Evolutionary conservation across 2,888 invertebrate genomes (phyloP), one percentile per base, ranked within the genome.

Genomic region (Heteromurus nitidus): DNA sequence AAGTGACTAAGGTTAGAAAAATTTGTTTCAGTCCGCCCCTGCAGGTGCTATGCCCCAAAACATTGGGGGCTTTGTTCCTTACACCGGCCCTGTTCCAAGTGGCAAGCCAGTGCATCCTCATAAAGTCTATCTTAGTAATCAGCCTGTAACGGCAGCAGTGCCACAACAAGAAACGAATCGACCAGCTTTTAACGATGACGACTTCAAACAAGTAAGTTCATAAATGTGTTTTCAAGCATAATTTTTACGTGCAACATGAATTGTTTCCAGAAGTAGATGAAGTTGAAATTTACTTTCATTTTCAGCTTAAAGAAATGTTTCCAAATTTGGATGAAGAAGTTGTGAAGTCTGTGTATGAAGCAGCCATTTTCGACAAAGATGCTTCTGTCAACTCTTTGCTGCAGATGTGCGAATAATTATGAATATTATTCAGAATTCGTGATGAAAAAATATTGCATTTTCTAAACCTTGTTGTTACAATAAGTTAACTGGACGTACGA

Each of bases 291-390:
- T 36, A 36, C n/a, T n/a, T 55, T 55, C 2, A 30, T 70, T 90
- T 90, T 31, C 90, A 95, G 95, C 93, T 98, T 86, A 93, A 94
- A 88, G 98, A 98, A 90, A 98, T 98, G 97, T 98, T 99, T 91
- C 98, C 98, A 0, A 94, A 94, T 88, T 93, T 98, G 88, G 98
- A 98, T 88, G 94, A 94, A 86, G 97, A 97, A 88, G 96, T 98
- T 3, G 94, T 98, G 76, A 95, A 93, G 89, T 95, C 96, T 0
- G 95, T 98, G 24, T 92, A 95, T 88, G 96, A 97, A 89, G 95
- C 94, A 3, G 96, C 97, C 89, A 90, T 93, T 58, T 96, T 96
- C 0, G 95, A 96, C 89, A 97, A 97, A 88, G 96, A 97, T 88
- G 92, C 93, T 16, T 95, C 97, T 7, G 95, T 98, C 88, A 96